A percentile compares a stretch with the other conserved stretches of the same genome.
Conservation (phyloP, 2,113 vertebrate genomes). For the Paralichthys olivaceus region DNA sequence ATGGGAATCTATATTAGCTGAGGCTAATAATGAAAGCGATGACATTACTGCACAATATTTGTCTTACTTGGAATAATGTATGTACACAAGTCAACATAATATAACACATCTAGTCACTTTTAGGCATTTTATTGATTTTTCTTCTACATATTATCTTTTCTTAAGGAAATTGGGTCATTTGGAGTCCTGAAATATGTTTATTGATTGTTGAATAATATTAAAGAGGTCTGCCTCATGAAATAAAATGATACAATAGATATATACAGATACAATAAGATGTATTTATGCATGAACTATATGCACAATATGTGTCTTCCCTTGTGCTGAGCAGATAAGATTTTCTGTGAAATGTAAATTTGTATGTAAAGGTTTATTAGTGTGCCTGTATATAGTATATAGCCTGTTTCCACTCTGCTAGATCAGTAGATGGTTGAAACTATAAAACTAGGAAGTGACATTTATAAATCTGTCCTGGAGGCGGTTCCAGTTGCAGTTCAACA, state of each 20-base stretch:
- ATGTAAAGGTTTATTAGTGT: background rate
- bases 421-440: background rate
- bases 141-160: too few relatives aligned
- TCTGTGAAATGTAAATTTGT: slow-evolving; percentile 3
- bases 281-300: too few relatives aligned
- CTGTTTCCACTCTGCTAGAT: too few relatives aligned
- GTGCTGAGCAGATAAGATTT: background rate
- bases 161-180: background rate
- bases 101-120: background rate
- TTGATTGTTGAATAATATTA: background rate
- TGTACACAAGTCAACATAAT: background rate
- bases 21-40: slow-evolving; percentile 28
- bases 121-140: background rate
- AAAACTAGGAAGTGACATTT: background rate
- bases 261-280: too few relatives aligned
- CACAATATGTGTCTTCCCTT: background rate
- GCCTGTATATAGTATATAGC: too few relatives aligned
- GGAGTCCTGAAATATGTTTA: background rate
- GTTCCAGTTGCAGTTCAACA: background rate
- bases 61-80: background rate
- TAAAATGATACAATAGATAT: background rate
- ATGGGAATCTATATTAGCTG: slow-evolving; percentile 27
- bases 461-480: background rate
- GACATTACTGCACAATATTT: slow-evolving; percentile 32
- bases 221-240: background rate